phyloP scores from a whole-genome alignment of 2,113 vertebrate genomes.

The Eidolon helvum region DNA sequence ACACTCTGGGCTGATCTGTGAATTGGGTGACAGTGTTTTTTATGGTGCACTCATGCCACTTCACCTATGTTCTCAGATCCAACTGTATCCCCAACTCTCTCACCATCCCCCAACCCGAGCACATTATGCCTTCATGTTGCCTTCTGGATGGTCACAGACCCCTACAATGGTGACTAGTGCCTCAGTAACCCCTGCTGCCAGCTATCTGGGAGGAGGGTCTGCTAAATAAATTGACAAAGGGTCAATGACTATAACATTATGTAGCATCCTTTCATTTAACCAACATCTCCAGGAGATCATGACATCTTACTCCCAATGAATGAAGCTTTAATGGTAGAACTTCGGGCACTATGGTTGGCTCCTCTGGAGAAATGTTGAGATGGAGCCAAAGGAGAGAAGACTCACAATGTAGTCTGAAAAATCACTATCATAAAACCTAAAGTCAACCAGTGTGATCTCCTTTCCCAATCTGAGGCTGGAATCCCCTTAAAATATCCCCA shows the following conservation, averaged over 20 bases:
- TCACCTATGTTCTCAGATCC: background rate
- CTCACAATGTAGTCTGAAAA: background rate
- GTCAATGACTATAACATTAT: fast-evolving
- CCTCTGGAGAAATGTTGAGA: background rate
- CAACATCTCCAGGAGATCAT: background rate
- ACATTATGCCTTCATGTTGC: background rate
- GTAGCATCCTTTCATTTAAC: background rate
- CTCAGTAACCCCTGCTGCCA: background rate
- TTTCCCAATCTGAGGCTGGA: background rate
- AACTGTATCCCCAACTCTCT: background rate
- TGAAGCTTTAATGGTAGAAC: background rate
- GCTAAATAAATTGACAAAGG: background rate
- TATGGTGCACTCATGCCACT: background rate
- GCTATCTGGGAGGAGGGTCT: background rate
- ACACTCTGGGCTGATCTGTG: background rate
- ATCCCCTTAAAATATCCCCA: background rate
- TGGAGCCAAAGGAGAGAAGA: background rate
- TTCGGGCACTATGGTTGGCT: background rate
- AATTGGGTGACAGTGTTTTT: background rate
- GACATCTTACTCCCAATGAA: background rate
- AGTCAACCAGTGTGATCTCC: background rate
- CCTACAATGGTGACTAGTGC: background rate
- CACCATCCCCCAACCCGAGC: too few species aligned
- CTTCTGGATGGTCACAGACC: background rate
- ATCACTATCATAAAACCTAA: background rate